Conservation (phyloP, 2,797 vertebrate species). For the Periophthalmus magnuspinnatus region DNA sequence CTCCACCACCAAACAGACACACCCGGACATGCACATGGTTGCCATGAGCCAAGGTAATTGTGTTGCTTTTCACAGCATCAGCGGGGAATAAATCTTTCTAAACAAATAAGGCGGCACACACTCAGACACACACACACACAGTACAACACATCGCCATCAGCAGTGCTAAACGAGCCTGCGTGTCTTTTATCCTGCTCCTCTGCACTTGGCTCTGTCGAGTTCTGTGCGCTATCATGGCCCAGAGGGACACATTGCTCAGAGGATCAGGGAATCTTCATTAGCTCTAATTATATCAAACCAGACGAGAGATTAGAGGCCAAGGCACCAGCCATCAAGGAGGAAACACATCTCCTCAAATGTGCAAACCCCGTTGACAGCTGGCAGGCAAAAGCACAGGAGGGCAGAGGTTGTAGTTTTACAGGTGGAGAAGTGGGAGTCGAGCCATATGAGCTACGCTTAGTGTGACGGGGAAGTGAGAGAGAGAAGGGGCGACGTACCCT, state of each 20-base stretch:
- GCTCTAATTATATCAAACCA: constrained; percentile 81
- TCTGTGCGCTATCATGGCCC: constrained; percentile 65
- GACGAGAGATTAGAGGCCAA: constrained; percentile 75
- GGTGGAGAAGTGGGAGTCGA: constrained; percentile 59
- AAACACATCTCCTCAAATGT: constrained; percentile 32
- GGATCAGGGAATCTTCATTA: constrained; percentile 81
- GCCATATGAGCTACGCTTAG: constrained; percentile 47
- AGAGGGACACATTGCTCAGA: constrained; percentile 64
- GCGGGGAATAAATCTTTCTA: constrained; percentile 76
- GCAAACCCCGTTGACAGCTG: constrained; percentile 40
- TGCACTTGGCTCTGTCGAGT: constrained; percentile 64
- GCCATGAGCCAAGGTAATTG: constrained; percentile 70
- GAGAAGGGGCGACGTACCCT: constrained; percentile 30
- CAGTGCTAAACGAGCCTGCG: constrained; percentile 68
- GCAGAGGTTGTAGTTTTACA: constrained; percentile 56
- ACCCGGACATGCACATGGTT: constrained; percentile 39
- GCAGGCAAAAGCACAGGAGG: constrained; percentile 32
- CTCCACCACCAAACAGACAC: constrained; percentile 37
- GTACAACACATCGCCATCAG: constrained; percentile 66
- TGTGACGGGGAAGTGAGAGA: constrained; percentile 51
- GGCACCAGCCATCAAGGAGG: constrained; percentile 61
- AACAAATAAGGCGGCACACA: constrained; percentile 68
- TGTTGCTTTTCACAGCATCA: constrained; percentile 71
- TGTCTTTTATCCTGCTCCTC: constrained; percentile 68
- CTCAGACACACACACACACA: constrained; percentile 22